phyloP scores from a whole-genome alignment of 92 coral and sea anemone genomes.

The Umimayanthus chanpuru region DNA sequence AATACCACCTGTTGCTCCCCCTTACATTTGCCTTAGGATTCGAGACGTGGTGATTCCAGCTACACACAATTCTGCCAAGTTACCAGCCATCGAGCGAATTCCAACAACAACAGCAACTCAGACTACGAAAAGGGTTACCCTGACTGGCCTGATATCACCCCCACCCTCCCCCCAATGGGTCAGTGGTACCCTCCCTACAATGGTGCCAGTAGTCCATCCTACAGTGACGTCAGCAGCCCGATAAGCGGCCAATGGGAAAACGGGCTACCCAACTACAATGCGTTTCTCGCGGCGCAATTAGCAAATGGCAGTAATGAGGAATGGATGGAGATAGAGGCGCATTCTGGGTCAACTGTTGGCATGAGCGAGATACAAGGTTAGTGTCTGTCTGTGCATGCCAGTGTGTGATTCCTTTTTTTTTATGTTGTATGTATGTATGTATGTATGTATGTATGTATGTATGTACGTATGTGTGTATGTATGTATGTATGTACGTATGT shows the following conservation, averaged over 20 bases:
- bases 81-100: not conserved
- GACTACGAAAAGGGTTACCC: not conserved
- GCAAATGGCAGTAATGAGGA: not conserved
- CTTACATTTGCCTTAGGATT: not conserved
- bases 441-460: no score
- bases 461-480: no score
- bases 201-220: not conserved
- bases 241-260: not conserved
- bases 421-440: no score
- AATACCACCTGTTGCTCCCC: no score
- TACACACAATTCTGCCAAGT: not conserved
- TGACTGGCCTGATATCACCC: constrained; percentile 1
- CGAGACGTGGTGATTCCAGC: not conserved
- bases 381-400: not conserved
- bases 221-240: constrained; percentile 2
- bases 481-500: no score
- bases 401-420: no score
- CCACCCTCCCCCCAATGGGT: not conserved
- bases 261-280: not conserved
- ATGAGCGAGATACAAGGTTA: not conserved
- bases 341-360: not conserved
- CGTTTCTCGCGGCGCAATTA: not conserved
- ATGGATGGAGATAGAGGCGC: not conserved
- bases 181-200: not conserved
- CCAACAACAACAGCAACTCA: not conserved